phyloP scores from a whole-genome alignment of 2,113 vertebrate genomes.

The Gasterosteus aculeatus region DNA sequence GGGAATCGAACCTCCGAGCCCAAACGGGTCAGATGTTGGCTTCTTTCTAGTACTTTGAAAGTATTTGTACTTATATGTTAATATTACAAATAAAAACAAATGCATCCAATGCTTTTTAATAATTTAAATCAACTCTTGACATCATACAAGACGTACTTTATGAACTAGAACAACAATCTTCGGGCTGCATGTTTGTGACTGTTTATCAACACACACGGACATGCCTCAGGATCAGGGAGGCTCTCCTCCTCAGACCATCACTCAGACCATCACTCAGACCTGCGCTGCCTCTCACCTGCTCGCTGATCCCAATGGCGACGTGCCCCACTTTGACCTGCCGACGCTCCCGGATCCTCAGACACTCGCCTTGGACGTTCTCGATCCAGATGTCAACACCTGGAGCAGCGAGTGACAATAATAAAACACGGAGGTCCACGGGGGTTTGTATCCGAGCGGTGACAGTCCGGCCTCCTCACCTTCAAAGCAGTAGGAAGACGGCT shows the following conservation, averaged over 20 bases:
- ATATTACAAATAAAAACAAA: too few species aligned
- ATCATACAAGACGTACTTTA: too few species aligned
- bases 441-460: too few species aligned
- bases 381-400: constrained; percentile 93
- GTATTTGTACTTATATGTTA: too few species aligned
- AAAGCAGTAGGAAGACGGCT: constrained; percentile 83
- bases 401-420: neutral
- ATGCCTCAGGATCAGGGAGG: too few species aligned
- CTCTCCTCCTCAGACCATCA: neutral
- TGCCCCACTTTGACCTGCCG: constrained; percentile 90
- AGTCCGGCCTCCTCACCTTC: constrained; percentile 79
- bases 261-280: neutral
- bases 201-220: too few species aligned
- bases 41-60: neutral
- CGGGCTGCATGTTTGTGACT: too few species aligned
- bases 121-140: too few species aligned
- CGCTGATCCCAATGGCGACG: constrained; percentile 91
- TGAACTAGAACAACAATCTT: too few species aligned
- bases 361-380: constrained; percentile 88
- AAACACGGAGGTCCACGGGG: accelerated
- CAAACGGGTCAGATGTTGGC: neutral
- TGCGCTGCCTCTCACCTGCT: constrained; percentile 84
- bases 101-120: too few species aligned
- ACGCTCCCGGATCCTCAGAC: constrained; percentile 91
- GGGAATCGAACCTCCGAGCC: neutral